phyloP scores from a whole-genome alignment of 2,113 vertebrate species.

The Aphyosemion australe region DNA sequence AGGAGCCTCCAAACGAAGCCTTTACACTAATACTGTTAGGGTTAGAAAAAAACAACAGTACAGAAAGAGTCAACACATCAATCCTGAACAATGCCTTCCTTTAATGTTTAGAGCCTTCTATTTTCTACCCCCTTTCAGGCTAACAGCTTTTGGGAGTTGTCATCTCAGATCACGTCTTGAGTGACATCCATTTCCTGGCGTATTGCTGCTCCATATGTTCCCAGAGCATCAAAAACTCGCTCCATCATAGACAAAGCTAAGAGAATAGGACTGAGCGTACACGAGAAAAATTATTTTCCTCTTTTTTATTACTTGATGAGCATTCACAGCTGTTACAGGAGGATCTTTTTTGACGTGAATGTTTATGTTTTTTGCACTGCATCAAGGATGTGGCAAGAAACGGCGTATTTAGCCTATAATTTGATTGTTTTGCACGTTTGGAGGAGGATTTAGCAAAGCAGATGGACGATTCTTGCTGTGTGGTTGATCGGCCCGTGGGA shows the following conservation, averaged over 20 bases:
- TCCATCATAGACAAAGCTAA: not conserved
- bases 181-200: conserved; percentile 18
- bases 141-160: conserved; percentile 20
- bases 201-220: conserved; percentile 4
- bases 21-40: not conserved
- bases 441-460: too few relatives aligned
- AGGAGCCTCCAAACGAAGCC: conserved; percentile 4
- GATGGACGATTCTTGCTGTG: too few relatives aligned
- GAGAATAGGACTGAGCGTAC: not conserved
- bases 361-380: too few relatives aligned
- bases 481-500: too few relatives aligned
- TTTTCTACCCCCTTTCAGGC: not conserved
- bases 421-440: too few relatives aligned
- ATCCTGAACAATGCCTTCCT: conserved; percentile 4
- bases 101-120: not conserved
- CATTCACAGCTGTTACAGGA: too few relatives aligned
- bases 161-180: conserved; percentile 29
- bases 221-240: conserved; percentile 9
- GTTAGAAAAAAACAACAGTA: conserved; percentile 6
- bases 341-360: too few relatives aligned
- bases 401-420: too few relatives aligned
- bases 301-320: too few relatives aligned
- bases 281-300: too few relatives aligned
- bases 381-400: too few relatives aligned
- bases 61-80: not conserved